Base-by-base conservation (phyloP, 1,140 invertebrate species). In the Solenopsis fugax region DNA sequence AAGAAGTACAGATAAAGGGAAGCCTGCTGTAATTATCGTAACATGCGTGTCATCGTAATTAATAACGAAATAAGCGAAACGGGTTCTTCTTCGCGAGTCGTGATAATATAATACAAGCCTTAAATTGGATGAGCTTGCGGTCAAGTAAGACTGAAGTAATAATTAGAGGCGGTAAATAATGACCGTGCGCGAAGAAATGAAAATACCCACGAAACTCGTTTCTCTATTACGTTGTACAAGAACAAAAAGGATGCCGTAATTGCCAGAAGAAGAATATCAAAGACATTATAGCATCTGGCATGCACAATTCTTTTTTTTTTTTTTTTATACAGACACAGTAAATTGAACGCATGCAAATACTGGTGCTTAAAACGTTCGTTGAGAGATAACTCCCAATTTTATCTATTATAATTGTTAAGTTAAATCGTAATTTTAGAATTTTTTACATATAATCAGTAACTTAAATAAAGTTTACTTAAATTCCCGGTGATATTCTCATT, bases 131-230 rank as follows among this genome's bases (percentile, higher is more conserved):
- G 65, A 71, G 52, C 41, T 72, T 72, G 65, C 50, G 50, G 24
- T 56, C 21, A 58, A 29, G 16, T 45, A 45, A 65, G 48, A 41
- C 16, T 13, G 37, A 41, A 41, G 34, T 54, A 71, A 71, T 71
- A 71, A 81, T 71, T 71, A 81, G 34, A 81, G 45, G 1, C 12
- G 45, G 29, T 65, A 78, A 69, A 71, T 81, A 81, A 81, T 81
- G 34, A 81, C 69, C 54, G 16, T 16, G 29, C 18, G 62, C 18
- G 34, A 48, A 45, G 21, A 72, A 81, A 71, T 21, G 24, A 76
- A 76, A 13, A 77, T 18, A 50, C 41, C n/a, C n/a, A 69, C n/a
- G n/a, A 71, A 72, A 56, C 78, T 41, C 50, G 37, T 71, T 71
- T 45, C 50, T 29, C 37, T 72, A 52, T 12, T 18, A 41, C 9